phyloP scores from a whole-genome alignment of 2,113 vertebrate genomes.

The Peromyscus maniculatus region DNA sequence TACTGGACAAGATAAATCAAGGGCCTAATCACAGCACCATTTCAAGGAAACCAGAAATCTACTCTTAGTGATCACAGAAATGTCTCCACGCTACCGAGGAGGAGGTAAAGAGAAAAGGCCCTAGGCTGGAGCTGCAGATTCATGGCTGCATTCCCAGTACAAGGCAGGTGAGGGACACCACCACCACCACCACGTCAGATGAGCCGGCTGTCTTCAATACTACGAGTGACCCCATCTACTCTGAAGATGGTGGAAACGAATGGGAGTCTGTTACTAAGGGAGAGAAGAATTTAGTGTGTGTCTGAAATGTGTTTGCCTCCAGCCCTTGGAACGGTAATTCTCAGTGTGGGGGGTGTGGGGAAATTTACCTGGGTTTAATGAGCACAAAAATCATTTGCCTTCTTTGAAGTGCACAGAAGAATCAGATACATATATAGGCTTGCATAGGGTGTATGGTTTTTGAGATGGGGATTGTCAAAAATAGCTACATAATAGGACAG shows the following conservation, averaged over 20 bases:
- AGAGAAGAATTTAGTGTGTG: not conserved
- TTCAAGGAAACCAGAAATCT: not conserved
- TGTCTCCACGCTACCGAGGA: not conserved
- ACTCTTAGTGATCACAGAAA: not conserved
- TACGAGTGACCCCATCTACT: not conserved
- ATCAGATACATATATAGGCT: not conserved
- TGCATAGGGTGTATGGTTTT: slow-evolving; percentile 4
- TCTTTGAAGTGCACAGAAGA: slow-evolving; percentile 1
- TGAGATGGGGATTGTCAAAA: slow-evolving; percentile 14
- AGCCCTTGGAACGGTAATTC: not conserved
- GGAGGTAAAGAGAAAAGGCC: not conserved
- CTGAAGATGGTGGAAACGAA: not conserved
- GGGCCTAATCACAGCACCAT: not conserved
- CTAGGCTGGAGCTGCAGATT: not conserved
- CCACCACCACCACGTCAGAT: too few species aligned
- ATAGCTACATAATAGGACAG: not conserved
- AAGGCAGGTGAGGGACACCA: not conserved
- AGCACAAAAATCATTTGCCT: not conserved
- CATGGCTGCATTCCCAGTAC: not conserved
- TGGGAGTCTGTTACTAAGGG: slow-evolving; percentile 7
- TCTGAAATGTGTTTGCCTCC: not conserved
- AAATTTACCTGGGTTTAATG: slow-evolving; percentile 29
- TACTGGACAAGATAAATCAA: not conserved
- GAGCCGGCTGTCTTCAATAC: not conserved
- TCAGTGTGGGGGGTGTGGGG: not conserved